Percentiles rank a stretch among this genome's conserved stretches.
Conservation (phyloP, 2,113 vertebrate genomes). For the Promerops cafer region DNA sequence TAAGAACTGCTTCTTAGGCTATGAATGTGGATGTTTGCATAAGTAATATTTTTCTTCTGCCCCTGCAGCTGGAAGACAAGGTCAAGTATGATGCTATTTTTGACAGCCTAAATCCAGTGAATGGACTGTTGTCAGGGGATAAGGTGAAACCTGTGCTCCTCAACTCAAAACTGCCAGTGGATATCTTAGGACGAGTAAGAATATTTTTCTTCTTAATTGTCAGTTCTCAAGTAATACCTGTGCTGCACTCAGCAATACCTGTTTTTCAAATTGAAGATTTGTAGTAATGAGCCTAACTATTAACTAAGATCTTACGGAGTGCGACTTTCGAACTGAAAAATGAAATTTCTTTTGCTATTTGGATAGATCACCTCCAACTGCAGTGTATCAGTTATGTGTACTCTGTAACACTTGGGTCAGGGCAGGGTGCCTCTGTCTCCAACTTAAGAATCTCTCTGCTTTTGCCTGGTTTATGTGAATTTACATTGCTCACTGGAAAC, state of each 20-base stretch:
- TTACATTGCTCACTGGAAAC: background rate
- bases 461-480: background rate
- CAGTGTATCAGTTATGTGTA: background rate
- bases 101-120: constrained; percentile 88
- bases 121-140: constrained; percentile 90
- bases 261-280: background rate
- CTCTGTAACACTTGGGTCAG: background rate
- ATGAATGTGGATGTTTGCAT: background rate
- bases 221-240: background rate
- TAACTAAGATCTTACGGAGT: background rate
- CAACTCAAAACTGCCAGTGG: constrained; percentile 96
- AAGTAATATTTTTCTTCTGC: constrained; percentile 15
- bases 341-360: background rate
- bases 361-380: background rate
- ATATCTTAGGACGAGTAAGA: constrained; percentile 92
- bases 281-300: background rate
- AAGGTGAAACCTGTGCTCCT: constrained; percentile 98
- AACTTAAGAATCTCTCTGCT: background rate
- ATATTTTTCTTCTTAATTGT: background rate
- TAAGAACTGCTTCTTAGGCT: background rate
- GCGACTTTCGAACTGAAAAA: background rate
- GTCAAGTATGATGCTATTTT: constrained; percentile 95
- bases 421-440: background rate
- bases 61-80: constrained; percentile 88
- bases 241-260: background rate